Conservation (phyloP, 2,797 vertebrate genomes). For the Hippoglossus hippoglossus region DNA sequence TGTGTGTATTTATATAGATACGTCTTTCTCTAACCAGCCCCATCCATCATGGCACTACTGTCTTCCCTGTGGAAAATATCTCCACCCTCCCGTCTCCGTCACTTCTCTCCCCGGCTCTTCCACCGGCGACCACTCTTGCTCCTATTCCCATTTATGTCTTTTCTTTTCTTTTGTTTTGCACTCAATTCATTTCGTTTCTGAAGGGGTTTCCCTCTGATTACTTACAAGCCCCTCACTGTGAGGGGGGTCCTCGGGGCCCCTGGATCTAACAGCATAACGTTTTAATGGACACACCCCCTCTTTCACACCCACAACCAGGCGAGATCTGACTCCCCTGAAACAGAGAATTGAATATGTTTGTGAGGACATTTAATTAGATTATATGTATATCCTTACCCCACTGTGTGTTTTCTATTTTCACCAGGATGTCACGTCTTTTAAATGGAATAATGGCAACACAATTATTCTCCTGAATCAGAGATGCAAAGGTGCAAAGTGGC, state of each 20-base stretch:
- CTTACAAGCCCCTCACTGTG: constrained; percentile 40
- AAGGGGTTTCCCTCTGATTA: constrained; percentile 58
- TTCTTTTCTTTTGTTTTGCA: constrained; percentile 26
- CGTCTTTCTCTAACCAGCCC: constrained; percentile 14
- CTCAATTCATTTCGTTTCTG: constrained; percentile 6
- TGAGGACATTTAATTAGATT: neutral
- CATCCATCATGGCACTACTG: constrained; percentile 58
- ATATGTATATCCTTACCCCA: too few relatives aligned
- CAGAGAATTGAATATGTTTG: neutral
- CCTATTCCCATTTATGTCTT: neutral
- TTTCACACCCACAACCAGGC: constrained; percentile 15
- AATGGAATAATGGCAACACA: too few relatives aligned
- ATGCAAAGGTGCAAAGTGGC: too few relatives aligned
- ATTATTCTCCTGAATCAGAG: too few relatives aligned
- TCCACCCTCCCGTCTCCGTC: constrained; percentile 22
- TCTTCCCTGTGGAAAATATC: constrained; percentile 28
- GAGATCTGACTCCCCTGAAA: constrained; percentile 10
- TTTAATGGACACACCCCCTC: neutral
- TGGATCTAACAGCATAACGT: constrained; percentile 49
- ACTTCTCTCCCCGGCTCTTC: constrained; percentile 15
- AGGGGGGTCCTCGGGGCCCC: constrained; percentile 48
- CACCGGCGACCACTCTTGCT: neutral
- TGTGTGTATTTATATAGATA: constrained; percentile 16
- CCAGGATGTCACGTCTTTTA: too few relatives aligned
- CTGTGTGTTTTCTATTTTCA: too few relatives aligned